Percentiles rank a stretch among this genome's conserved stretches.
These are phyloP conservation scores for Tetragonula carbonaria DNA, from an alignment of 2,888 invertebrate genomes.

Conservation along the genomic window DNA sequence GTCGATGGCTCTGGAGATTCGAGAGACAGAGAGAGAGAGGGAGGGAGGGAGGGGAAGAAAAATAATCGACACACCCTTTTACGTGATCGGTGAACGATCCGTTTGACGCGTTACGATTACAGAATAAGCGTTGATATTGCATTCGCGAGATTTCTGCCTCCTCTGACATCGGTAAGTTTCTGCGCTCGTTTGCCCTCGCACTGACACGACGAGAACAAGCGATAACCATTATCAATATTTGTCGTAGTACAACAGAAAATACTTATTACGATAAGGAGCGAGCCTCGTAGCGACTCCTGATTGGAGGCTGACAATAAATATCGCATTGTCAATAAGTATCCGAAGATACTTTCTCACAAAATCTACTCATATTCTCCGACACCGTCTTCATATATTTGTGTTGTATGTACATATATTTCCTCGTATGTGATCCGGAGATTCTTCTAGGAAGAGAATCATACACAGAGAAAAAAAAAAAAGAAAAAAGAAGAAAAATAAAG, in stretches of 20 bases:
- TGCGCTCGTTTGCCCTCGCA: neutral
- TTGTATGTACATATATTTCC: neutral
- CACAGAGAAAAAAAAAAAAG: neutral
- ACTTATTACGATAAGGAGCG: conserved; percentile 15
- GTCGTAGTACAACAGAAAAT: neutral
- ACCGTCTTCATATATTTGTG: neutral
- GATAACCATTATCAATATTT: conserved; percentile 18
- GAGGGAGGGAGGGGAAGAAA: too few species aligned
- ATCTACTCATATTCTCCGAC: neutral
- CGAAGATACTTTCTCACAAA: neutral
- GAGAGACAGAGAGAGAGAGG: neutral
- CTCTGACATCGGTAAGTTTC: neutral
- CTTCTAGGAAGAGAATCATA: neutral
- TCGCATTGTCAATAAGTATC: too few species aligned
- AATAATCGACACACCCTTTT: conserved; percentile 5
- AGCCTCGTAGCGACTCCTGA: neutral
- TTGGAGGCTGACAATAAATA: neutral
- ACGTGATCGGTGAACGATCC: neutral
- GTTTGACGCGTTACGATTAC: neutral
- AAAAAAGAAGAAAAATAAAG: conserved; percentile 1
- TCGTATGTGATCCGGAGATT: neutral
- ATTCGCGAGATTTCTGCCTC: conserved; percentile 7
- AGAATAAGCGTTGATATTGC: neutral
- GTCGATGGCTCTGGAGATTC: conserved; percentile 14
- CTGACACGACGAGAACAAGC: neutral